Evolutionary conservation across 2,797 vertebrate species (phyloP).

Genomic region (Myotis daubentonii): DNA sequence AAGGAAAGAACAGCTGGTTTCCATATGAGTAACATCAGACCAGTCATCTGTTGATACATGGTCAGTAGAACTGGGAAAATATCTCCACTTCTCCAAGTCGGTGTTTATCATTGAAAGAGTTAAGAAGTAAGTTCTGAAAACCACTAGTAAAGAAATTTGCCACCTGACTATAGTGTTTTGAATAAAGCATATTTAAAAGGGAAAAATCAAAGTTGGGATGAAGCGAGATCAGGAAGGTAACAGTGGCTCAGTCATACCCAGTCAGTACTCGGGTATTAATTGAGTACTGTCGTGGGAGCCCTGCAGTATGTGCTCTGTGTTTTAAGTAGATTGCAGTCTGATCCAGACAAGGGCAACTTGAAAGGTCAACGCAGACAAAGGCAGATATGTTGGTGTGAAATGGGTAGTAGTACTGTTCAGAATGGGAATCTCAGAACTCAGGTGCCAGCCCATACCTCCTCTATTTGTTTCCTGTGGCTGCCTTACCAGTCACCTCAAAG

Average conservation of each 20-base stretch:
- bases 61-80: not conserved
- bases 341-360: not conserved
- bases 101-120: not conserved
- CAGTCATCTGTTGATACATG: not conserved
- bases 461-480: not conserved
- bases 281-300: not conserved
- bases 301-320: not conserved
- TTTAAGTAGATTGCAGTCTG: not conserved
- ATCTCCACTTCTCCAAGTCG: not conserved
- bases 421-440: not conserved
- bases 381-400: not conserved
- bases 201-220: not conserved
- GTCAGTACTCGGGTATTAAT: fast-evolving
- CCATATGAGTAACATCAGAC: not conserved
- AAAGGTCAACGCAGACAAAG: not conserved
- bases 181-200: not conserved
- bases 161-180: not conserved
- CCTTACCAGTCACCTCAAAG: not conserved
- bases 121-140: constrained; percentile 17
- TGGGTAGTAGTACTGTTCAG: not conserved
- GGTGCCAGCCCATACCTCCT: not conserved
- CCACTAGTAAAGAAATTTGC: not conserved
- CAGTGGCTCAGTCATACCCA: not conserved
- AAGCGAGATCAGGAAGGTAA: not conserved
- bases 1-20: not conserved